Evolutionary conservation across 2,113 vertebrate species (phyloP).

Genomic region (Dipodomys spectabilis): DNA sequence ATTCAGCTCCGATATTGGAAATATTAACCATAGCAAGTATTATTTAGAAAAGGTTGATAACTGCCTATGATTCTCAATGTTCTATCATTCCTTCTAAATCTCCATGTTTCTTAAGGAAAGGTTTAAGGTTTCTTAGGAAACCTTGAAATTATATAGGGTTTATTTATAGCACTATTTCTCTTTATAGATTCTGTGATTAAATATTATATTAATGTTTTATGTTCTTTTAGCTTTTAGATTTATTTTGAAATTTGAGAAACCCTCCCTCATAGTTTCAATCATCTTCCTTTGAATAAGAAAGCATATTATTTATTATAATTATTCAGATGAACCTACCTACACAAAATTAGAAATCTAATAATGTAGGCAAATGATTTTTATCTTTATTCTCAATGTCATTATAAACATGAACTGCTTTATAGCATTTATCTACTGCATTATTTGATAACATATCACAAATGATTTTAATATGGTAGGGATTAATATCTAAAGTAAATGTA

Average conservation of each 20-base stretch:
- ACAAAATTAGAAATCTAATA: background rate
- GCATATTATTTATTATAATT: background rate
- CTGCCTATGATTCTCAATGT: background rate
- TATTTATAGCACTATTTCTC: background rate
- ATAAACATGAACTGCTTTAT: background rate
- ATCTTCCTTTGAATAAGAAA: background rate
- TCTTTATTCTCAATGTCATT: background rate
- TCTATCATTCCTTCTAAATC: too few species aligned
- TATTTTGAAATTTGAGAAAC: background rate
- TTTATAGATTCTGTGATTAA: background rate
- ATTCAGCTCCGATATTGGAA: too few species aligned
- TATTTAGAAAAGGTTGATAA: conserved; percentile 1
- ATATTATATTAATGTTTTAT: background rate
- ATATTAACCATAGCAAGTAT: background rate
- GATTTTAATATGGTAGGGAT: background rate
- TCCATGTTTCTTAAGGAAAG: too few species aligned
- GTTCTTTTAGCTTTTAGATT: background rate
- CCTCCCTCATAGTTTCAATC: background rate
- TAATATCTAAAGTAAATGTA: background rate
- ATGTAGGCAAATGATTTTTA: background rate
- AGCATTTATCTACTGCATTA: background rate
- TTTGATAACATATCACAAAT: background rate
- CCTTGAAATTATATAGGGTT: background rate
- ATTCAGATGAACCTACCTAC: background rate
- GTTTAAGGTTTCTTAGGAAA: background rate